These are phyloP conservation scores for Dolichoris vasculosae DNA, from an alignment of 1,140 invertebrate genomes.

Conservation along the genomic window DNA sequence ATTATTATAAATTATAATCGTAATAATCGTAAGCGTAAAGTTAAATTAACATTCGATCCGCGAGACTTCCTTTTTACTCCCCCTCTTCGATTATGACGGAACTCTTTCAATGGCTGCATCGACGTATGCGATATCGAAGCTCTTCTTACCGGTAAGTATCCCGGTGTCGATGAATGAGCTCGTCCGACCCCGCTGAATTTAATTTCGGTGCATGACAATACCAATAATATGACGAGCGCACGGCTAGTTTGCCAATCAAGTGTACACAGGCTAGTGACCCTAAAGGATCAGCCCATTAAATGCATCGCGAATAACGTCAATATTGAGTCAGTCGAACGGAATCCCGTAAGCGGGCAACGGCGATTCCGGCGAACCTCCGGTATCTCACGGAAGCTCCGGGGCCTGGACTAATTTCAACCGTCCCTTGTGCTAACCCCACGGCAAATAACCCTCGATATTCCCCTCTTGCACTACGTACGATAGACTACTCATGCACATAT, in stretches of 20 bases:
- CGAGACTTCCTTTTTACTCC: too few species aligned
- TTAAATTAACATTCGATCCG: too few species aligned
- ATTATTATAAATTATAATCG: not conserved
- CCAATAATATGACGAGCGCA: slow-evolving; percentile 60
- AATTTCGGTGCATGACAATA: slow-evolving; percentile 54
- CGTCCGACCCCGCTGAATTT: not conserved
- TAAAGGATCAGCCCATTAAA: slow-evolving; percentile 63
- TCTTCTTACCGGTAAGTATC: too few species aligned
- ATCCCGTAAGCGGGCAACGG: not conserved
- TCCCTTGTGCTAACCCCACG: too few species aligned
- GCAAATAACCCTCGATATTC: not conserved
- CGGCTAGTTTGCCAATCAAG: slow-evolving; percentile 60
- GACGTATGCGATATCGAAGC: too few species aligned
- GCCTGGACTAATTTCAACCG: too few species aligned
- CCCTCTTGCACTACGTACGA: not conserved
- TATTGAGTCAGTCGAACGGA: slow-evolving; percentile 61
- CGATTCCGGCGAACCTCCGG: too few species aligned
- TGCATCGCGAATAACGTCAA: slow-evolving; percentile 55
- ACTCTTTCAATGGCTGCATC: too few species aligned
- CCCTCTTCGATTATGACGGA: too few species aligned
- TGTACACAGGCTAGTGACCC: slow-evolving; percentile 40
- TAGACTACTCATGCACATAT: not conserved
- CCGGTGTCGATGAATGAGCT: too few species aligned
- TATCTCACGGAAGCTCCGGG: not conserved
- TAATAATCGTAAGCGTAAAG: too few species aligned